Evolutionary conservation across 2,888 invertebrate species (phyloP), one percentile per base, ranked within the genome.

Genomic region (Alviniconcha strummeri): DNA sequence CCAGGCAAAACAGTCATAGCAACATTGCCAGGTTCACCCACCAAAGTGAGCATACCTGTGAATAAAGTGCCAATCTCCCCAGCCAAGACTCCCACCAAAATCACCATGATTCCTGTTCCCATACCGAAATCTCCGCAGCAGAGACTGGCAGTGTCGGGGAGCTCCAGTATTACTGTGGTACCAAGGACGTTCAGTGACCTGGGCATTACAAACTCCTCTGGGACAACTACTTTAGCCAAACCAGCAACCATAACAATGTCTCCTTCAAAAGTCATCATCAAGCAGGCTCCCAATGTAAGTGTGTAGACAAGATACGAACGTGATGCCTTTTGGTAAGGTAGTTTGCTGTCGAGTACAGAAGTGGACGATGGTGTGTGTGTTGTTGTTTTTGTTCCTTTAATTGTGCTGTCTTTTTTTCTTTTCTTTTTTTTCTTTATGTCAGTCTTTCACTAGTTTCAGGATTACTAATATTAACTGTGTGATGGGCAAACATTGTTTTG

Each of bases 111-210:
- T 86, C 94, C 95, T 94, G 93, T 95, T 83, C 91, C 94, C 17
- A 92, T 95, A 2, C 93, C 96, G 11, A 96, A 96, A 93, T 96
- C 96, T 17, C 96, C 96, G 0, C 95, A 96, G 60, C 96, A 96
- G 94, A 95, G 96, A 76, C 87, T 88, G 36, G 88, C 89, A 75
- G 89, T 89, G 55, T 69, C 88, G 19, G 85, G 86, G 74, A 85
- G 85, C 17, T 69, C 85, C 56, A 83, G 80, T 67, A 85, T 85
- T 69, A 88, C 89, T 87, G 87, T 90, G 78, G 85, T 90, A 83
- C 86, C 88, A 78, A 88, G 89, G 81, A 89, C 88, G 56, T 77
- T 87, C 17, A 85, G 81, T 75, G 82, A 87, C 15, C 75, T 86
- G 54, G 83, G 84, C 60, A 85, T 80, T 80, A 85, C 85, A 15